Percentiles rank a stretch among this genome's conserved stretches.
phyloP scores from a whole-genome alignment of 2,888 invertebrate species.

The Drosophila nigritarsus region DNA sequence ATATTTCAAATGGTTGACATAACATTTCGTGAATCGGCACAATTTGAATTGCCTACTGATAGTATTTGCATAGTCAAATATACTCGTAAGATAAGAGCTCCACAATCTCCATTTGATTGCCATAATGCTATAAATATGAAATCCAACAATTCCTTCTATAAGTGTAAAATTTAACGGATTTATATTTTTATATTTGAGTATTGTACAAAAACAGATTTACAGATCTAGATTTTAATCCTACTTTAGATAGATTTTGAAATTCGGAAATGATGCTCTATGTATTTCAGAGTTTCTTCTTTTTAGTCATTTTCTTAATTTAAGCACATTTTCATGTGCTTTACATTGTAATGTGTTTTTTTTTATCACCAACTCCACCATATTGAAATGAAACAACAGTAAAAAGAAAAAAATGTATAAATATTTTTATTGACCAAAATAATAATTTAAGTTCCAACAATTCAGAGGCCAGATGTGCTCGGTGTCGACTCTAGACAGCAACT shows the following conservation, averaged over 20 bases:
- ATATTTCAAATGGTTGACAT: constrained; percentile 10
- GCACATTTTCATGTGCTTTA: not conserved
- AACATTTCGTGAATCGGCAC: not conserved
- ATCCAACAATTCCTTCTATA: not conserved
- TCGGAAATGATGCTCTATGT: not conserved
- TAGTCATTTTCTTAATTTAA: not conserved
- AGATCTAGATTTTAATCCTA: too few species aligned
- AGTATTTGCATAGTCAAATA: constrained; percentile 34
- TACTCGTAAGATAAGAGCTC: constrained; percentile 19
- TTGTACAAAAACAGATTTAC: not conserved
- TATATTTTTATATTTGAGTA: not conserved
- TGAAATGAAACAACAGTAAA: constrained; percentile 41
- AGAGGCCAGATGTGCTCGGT: constrained; percentile 20
- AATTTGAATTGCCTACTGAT: not conserved
- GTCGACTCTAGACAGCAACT: constrained; percentile 57
- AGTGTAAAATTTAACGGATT: not conserved
- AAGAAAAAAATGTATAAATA: not conserved
- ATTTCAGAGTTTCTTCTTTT: not conserved
- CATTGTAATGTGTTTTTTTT: not conserved
- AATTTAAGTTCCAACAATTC: not conserved
- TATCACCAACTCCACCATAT: not conserved
- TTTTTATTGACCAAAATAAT: constrained; percentile 44
- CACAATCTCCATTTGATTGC: constrained; percentile 29
- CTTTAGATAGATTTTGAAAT: not conserved
- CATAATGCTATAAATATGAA: constrained; percentile 11